Percentiles rank a stretch among this genome's conserved stretches.
Evolutionary conservation across 2,113 vertebrate genomes (phyloP).

Genomic region (Grammomys surdaster): DNA sequence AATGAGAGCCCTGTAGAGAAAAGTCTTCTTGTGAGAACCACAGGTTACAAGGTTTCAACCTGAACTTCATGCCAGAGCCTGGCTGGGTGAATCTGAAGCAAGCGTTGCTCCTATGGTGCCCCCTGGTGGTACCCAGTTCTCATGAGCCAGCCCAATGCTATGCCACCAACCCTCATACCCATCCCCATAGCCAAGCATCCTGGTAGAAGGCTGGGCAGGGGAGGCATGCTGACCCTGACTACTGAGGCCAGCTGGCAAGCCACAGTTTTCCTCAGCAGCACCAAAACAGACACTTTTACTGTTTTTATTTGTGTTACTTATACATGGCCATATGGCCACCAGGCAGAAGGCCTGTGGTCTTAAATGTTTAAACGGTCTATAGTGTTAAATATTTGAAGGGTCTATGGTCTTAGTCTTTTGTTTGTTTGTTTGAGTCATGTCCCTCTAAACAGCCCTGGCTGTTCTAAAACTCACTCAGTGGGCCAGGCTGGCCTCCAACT

Average conservation of each 20-base stretch:
- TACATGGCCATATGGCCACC: neutral
- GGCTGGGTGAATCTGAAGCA: neutral
- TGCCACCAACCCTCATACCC: neutral
- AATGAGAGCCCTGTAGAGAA: neutral
- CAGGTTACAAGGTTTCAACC: neutral
- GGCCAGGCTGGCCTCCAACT: neutral
- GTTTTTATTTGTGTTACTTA: neutral
- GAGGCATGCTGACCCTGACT: neutral
- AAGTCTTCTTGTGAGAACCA: neutral
- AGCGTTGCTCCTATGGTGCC: neutral
- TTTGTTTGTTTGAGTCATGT: neutral
- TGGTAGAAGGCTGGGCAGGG: neutral
- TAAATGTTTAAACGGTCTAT: neutral
- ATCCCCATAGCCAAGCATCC: neutral
- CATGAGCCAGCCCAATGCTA: neutral
- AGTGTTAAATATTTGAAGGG: neutral
- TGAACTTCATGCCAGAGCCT: neutral
- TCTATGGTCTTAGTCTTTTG: neutral
- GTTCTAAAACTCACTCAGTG: neutral
- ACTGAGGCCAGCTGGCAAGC: neutral
- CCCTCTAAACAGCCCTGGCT: neutral
- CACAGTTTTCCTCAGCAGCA: neutral
- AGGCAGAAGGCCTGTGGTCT: neutral
- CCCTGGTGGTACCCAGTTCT: constrained; percentile 9
- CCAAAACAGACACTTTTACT: neutral